These are phyloP conservation scores for Drosophila macrospina DNA, from an alignment of 2,888 invertebrate species.

Conservation along the genomic window DNA sequence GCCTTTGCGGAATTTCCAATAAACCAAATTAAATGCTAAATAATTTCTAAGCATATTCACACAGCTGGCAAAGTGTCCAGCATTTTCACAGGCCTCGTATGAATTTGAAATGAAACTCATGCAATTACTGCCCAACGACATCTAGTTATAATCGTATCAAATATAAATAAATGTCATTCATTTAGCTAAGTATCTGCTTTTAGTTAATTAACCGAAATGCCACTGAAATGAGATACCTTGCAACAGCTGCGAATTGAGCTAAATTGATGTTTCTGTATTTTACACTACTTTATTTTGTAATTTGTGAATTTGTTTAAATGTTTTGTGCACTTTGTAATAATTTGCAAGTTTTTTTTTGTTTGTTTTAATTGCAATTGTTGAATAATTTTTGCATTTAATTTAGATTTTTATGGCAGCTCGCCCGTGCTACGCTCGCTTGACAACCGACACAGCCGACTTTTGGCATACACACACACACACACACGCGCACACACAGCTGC, in stretches of 20 bases:
- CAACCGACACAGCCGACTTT: slow-evolving; percentile 2
- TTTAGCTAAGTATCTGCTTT: slow-evolving; percentile 12
- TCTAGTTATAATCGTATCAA: background rate
- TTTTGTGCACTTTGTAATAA: slow-evolving; percentile 1
- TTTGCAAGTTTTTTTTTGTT: slow-evolving; percentile 6
- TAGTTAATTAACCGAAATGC: slow-evolving; percentile 29
- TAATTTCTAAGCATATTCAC: slow-evolving; percentile 1
- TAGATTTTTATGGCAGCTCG: slow-evolving; percentile 1
- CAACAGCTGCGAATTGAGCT: slow-evolving; percentile 7
- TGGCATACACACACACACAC: slow-evolving; percentile 10
- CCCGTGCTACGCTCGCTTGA: slow-evolving; percentile 16
- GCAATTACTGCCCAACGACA: slow-evolving; percentile 6
- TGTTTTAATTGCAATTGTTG: background rate
- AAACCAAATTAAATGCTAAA: slow-evolving; percentile 11
- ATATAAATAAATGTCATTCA: slow-evolving; percentile 8
- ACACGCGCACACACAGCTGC: slow-evolving; percentile 24
- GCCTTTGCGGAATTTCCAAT: slow-evolving; percentile 2
- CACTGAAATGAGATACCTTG: slow-evolving; percentile 23
- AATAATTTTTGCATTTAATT: slow-evolving; percentile 7
- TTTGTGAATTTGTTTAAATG: background rate
- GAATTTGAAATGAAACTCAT: slow-evolving; percentile 5
- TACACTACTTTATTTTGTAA: background rate
- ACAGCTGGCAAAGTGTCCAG: slow-evolving; percentile 23
- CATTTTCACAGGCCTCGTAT: slow-evolving; percentile 31
- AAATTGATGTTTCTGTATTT: background rate